Conservation (phyloP, 2,113 vertebrate genomes). For the Trichechus manatus region DNA sequence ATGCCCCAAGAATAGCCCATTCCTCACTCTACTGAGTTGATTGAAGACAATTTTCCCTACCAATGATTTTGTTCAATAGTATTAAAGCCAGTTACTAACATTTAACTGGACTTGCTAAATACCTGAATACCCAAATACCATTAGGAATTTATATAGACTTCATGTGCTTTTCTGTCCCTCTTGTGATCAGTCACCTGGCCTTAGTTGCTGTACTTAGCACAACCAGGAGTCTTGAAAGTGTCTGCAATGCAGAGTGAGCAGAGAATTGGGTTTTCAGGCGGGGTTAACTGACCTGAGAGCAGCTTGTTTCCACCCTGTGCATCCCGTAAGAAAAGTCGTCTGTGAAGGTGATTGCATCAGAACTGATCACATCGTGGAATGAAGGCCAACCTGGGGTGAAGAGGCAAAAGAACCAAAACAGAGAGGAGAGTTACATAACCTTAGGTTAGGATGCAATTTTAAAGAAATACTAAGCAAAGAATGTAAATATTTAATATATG, state of each 20-base stretch:
- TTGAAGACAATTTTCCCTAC: not conserved
- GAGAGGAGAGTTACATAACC: not conserved
- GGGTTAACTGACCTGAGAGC: conserved; percentile 93
- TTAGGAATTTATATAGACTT: not conserved
- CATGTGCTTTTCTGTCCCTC: conserved; percentile 54
- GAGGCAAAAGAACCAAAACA: not conserved
- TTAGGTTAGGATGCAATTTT: conserved; percentile 48
- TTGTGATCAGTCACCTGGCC: conserved; percentile 49
- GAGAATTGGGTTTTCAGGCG: conserved; percentile 59
- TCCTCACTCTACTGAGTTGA: not conserved
- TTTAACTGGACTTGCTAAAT: not conserved
- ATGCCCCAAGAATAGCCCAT: not conserved
- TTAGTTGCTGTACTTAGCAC: not conserved
- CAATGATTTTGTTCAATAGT: conserved; percentile 11
- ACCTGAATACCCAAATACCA: not conserved
- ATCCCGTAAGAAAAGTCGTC: conserved; percentile 97
- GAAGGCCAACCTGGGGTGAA: conserved; percentile 96
- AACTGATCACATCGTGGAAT: conserved; percentile 94
- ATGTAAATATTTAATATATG: not conserved
- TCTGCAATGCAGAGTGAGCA: conserved; percentile 26
- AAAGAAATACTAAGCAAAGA: not conserved
- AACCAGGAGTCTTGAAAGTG: conserved; percentile 68
- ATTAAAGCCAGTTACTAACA: not conserved
- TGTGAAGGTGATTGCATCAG: conserved; percentile 88
- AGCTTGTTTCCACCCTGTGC: conserved; percentile 96